These are phyloP conservation scores for Cairina moschata DNA, from an alignment of 2,113 vertebrate species.

Conservation along the genomic window DNA sequence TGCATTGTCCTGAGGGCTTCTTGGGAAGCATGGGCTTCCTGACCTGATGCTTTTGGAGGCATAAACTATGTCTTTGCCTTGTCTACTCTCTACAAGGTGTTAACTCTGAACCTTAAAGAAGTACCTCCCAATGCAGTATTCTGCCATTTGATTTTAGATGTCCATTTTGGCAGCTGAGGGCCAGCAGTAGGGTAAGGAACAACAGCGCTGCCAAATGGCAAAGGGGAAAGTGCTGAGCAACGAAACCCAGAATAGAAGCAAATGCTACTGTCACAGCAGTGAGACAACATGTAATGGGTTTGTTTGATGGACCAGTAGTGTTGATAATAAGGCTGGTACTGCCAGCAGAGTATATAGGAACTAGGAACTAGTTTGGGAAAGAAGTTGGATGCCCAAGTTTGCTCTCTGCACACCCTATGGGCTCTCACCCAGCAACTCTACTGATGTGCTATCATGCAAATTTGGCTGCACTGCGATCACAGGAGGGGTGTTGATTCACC, in stretches of 20 bases:
- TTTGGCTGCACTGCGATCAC: background rate
- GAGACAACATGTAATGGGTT: accelerated
- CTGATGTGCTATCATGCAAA: background rate
- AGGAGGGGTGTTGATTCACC: background rate
- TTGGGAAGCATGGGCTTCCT: background rate
- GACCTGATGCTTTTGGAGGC: background rate
- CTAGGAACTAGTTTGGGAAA: background rate
- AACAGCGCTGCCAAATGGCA: background rate
- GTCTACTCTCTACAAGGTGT: background rate
- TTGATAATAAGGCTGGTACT: background rate
- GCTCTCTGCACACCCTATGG: background rate
- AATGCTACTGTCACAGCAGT: background rate
- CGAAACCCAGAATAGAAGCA: background rate
- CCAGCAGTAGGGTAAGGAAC: background rate
- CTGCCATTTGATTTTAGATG: background rate
- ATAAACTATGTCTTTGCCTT: background rate
- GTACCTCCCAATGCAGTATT: background rate
- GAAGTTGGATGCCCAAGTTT: background rate
- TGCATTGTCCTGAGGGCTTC: background rate
- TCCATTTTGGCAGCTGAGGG: background rate
- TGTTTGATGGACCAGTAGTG: background rate
- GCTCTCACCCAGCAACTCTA: accelerated
- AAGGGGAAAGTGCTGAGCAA: background rate
- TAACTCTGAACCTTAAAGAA: background rate
- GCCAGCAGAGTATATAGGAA: background rate